Percentiles rank a stretch among this genome's conserved stretches.
Conservation (phyloP, 2,888 invertebrate genomes). For the Diarsia brunnea region DNA sequence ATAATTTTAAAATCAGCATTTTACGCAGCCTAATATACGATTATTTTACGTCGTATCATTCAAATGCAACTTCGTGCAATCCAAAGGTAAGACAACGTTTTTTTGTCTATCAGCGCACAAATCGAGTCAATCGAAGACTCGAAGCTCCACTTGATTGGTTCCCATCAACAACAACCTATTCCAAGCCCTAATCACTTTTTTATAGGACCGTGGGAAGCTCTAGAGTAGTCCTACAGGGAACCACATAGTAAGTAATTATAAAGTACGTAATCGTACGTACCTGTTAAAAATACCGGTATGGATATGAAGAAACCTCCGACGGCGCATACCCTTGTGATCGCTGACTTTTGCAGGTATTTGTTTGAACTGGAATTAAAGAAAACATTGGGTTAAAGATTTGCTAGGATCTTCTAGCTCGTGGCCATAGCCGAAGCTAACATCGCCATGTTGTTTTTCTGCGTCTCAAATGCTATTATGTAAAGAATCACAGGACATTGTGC, state of each 20-base stretch:
- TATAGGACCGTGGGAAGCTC: constrained; percentile 42
- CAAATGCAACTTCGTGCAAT: neutral
- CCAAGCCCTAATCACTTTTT: constrained; percentile 19
- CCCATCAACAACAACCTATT: constrained; percentile 9
- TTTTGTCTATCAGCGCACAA: neutral
- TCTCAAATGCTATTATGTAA: too few relatives aligned
- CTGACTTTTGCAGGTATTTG: constrained; percentile 97
- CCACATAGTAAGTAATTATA: constrained; percentile 30
- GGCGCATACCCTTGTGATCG: constrained; percentile 97
- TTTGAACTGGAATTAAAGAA: constrained; percentile 93
- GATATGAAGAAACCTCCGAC: constrained; percentile 98
- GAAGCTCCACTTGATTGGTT: constrained; percentile 11
- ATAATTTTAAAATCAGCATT: neutral
- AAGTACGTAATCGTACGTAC: constrained; percentile 86
- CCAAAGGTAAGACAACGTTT: neutral
- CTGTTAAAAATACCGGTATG: constrained; percentile 97
- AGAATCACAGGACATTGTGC: too few relatives aligned
- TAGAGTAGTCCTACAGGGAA: constrained; percentile 12
- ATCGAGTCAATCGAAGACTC: constrained; percentile 12
- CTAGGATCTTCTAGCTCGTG: neutral
- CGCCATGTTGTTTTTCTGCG: neutral
- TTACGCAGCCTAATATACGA: neutral
- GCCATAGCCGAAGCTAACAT: neutral
- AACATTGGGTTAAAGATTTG: neutral
- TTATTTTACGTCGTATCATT: neutral